phyloP scores from a whole-genome alignment of 2,797 vertebrate genomes.

The Varecia variegata region DNA sequence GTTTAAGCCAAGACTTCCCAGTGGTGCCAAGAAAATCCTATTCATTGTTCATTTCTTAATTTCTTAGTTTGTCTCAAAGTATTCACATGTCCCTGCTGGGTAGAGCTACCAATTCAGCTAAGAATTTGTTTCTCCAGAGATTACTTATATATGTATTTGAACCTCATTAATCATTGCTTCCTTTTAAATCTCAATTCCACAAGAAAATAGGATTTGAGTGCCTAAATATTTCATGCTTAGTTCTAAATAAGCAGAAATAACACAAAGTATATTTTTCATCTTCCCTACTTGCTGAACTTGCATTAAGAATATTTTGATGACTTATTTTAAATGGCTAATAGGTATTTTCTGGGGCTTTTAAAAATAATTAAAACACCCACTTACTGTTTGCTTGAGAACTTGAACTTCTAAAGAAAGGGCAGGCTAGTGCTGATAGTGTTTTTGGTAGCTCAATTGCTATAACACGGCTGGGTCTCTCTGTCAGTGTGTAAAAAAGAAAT shows the following conservation, averaged over 20 bases:
- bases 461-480: background rate
- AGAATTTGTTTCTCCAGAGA: constrained; percentile 40
- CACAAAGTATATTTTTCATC: background rate
- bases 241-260: constrained; percentile 46
- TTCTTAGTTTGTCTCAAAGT: constrained; percentile 49
- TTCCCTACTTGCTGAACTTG: background rate
- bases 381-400: constrained; percentile 32
- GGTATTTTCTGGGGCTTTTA: constrained; percentile 45
- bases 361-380: constrained; percentile 66
- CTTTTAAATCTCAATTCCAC: constrained; percentile 19
- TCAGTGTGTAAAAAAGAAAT: background rate
- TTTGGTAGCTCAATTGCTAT: background rate
- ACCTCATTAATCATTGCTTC: constrained; percentile 53
- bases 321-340: constrained; percentile 70
- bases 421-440: background rate
- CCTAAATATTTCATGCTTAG: background rate
- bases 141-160: constrained; percentile 51
- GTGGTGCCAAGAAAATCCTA: constrained; percentile 47
- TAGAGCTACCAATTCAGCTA: constrained; percentile 36
- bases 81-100: constrained; percentile 35
- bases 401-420: constrained; percentile 34
- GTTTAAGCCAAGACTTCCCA: constrained; percentile 27
- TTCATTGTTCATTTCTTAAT: constrained; percentile 64
- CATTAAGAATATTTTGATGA: constrained; percentile 65
- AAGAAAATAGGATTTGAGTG: constrained; percentile 47